Evolutionary conservation across 2,113 vertebrate species (phyloP).

Genomic region (Brachypteracias leptosomus): DNA sequence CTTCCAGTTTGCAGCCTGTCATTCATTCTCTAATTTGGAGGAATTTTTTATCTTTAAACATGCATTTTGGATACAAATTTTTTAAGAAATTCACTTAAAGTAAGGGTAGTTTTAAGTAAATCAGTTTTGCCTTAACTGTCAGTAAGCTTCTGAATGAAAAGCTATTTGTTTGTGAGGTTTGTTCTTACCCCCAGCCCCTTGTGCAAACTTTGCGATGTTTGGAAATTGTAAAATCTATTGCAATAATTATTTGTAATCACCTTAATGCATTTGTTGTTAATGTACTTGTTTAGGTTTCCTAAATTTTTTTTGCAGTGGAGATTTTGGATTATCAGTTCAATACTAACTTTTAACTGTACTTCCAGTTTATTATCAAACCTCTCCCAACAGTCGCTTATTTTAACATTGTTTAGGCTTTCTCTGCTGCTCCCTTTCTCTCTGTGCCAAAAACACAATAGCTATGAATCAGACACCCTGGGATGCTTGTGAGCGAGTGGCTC

Average conservation of each 20-base stretch:
- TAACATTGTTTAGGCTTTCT: neutral
- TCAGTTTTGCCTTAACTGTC: neutral
- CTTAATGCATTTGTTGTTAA: neutral
- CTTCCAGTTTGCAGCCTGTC: neutral
- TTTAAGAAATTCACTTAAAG: neutral
- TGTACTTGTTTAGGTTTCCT: neutral
- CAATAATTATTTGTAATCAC: neutral
- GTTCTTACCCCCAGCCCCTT: neutral
- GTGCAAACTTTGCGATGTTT: neutral
- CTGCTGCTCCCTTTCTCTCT: neutral
- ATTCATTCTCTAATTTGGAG: neutral
- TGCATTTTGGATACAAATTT: neutral
- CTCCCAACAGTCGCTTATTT: neutral
- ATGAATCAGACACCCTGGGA: neutral
- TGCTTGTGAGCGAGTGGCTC: neutral
- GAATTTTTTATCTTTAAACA: neutral
- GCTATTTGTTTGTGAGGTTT: neutral
- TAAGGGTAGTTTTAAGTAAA: neutral
- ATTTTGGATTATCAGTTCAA: neutral
- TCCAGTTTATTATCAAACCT: neutral
- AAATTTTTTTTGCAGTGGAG: neutral
- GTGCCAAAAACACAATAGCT: neutral
- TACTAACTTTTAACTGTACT: neutral
- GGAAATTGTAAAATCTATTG: neutral
- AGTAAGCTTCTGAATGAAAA: neutral